Percentiles rank a stretch among this genome's conserved stretches.
These are phyloP conservation scores for Oryzias melastigma DNA, from an alignment of 2,113 vertebrate genomes.

Conservation along the genomic window DNA sequence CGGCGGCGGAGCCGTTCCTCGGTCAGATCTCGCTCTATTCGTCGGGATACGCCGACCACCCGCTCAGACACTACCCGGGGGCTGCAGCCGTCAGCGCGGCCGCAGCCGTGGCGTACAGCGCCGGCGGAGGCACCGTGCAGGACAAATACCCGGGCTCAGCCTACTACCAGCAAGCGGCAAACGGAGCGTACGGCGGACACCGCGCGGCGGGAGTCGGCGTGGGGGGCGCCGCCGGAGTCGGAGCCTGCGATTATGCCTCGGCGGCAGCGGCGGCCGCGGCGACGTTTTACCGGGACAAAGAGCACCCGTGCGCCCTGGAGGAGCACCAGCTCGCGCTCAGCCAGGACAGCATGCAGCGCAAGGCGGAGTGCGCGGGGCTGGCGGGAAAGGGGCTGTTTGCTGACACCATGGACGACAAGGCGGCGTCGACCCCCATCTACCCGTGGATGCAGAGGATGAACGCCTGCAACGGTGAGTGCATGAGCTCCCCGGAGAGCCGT, in stretches of 20 bases:
- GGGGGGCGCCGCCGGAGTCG: constrained; percentile 59
- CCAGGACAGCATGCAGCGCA: constrained; percentile 83
- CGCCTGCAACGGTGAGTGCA: constrained; percentile 95
- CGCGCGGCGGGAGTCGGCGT: constrained; percentile 66
- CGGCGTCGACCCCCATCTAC: constrained; percentile 80
- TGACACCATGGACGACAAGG: constrained; percentile 89
- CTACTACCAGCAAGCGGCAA: constrained; percentile 88
- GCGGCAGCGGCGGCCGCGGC: constrained; percentile 70
- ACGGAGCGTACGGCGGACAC: constrained; percentile 80
- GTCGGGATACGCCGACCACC: constrained; percentile 93
- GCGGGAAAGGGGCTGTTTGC: constrained; percentile 84
- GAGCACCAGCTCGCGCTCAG: constrained; percentile 81
- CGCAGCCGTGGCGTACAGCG: constrained; percentile 82
- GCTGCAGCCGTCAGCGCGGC: constrained; percentile 68
- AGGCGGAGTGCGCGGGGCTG: constrained; percentile 86
- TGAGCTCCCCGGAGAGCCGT: constrained; percentile 48
- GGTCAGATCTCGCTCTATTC: constrained; percentile 96
- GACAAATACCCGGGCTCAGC: constrained; percentile 75
- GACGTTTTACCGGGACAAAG: constrained; percentile 90
- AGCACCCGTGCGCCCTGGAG: constrained; percentile 79
- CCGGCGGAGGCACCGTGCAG: constrained; percentile 44
- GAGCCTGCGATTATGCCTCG: constrained; percentile 87
- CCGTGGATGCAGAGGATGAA: constrained; percentile 96
- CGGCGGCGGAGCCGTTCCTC: constrained; percentile 85
- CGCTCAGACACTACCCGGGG: constrained; percentile 88